Evolutionary conservation across 2,888 invertebrate genomes (phyloP), one percentile per base, ranked within the genome.

Genomic region (Eledona agricola): DNA sequence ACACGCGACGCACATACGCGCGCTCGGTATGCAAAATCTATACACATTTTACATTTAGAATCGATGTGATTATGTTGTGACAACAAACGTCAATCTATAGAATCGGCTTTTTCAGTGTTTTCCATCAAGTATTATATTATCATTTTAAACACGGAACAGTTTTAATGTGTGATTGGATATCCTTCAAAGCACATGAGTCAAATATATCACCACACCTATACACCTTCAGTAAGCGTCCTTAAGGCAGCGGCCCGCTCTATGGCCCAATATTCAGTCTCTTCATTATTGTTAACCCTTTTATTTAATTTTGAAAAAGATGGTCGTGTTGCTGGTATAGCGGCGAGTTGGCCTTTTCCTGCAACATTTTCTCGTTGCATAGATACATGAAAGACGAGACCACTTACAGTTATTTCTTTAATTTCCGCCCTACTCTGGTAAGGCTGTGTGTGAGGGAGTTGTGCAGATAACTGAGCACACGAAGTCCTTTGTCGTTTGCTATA

Each of bases 11-110:
- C n/a, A n/a, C n/a, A n/a, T n/a, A n/a, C n/a, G n/a, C n/a, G n/a
- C n/a, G n/a, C n/a, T n/a, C n/a, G n/a, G n/a, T 68, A 65, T 66
- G 61, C 55, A 67, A 67, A 68, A 68, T 67, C 64, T 67, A 63
- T 67, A 68, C 70, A 68, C 63, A 58, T 62, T 63, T 60, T 57
- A 59, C 52, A 54, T 58, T 57, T 67, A 63, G 17, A 28, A 28
- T 40, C 40, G n/a, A 19, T 28, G n/a, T n/a, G n/a, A n/a, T 28
- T 28, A 40, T 28, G 10, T 28, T 9, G 17, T n/a, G 28, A 40
- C 26, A 23, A 7, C 28, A 16, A 40, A 28, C 17, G 26, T 17
- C 17, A 17, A 26, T 12, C 17, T 52, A 22, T 47, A 46, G 34
- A 40, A 42, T 53, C 43, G 43, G 20, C 13, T 29, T 10, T 34